phyloP scores from a whole-genome alignment of 2,113 vertebrate genomes.

The Lichenostomus cassidix region DNA sequence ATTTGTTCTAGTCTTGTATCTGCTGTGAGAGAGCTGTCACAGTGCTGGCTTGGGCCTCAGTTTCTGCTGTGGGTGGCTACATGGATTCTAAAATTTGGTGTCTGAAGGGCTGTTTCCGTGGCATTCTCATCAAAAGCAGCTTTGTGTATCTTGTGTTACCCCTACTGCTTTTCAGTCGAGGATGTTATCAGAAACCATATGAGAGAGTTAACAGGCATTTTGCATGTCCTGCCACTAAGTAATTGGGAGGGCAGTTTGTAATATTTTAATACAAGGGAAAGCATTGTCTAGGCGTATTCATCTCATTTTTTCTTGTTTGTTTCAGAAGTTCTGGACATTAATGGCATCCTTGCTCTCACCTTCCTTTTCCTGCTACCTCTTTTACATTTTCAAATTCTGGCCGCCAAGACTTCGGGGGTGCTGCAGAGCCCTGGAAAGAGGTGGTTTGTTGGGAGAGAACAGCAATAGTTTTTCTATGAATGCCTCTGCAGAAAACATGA shows the following conservation, averaged over 20 bases:
- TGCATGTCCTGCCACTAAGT: background rate
- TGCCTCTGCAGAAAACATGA: background rate
- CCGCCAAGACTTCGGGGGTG: background rate
- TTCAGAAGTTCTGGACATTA: background rate
- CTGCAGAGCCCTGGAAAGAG: background rate
- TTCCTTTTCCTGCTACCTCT: background rate
- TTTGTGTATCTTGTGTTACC: background rate
- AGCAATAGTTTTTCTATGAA: background rate
- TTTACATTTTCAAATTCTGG: background rate
- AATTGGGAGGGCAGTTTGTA: background rate
- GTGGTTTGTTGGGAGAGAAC: background rate
- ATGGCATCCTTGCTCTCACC: background rate
- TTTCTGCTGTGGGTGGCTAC: background rate
- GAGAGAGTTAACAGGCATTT: background rate
- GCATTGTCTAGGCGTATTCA: background rate
- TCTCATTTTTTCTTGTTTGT: background rate
- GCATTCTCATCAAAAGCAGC: background rate
- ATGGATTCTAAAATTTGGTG: background rate
- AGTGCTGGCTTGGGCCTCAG: background rate
- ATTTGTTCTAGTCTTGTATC: background rate
- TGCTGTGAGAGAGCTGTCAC: background rate
- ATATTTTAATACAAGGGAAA: background rate
- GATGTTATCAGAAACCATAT: background rate
- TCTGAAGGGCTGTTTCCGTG: background rate
- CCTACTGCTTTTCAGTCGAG: background rate